Percentiles rank a stretch among this genome's conserved stretches.
Conservation (phyloP, 1,140 invertebrate genomes). For the Platyscapa corneri region DNA sequence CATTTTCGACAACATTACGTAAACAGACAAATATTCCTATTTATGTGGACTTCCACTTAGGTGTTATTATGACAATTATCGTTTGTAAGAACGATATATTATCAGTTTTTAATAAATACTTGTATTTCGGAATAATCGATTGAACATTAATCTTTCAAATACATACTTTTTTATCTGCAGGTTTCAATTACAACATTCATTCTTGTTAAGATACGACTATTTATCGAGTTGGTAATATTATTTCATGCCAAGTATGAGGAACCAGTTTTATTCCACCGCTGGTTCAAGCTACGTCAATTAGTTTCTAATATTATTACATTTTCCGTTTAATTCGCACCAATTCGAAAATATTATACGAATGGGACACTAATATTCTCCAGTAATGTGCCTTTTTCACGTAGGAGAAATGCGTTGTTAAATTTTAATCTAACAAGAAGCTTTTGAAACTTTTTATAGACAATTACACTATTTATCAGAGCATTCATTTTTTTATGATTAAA, state of each 20-base stretch:
- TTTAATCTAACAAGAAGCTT: not conserved
- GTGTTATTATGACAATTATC: too few species aligned
- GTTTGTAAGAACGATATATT: too few species aligned
- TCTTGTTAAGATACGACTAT: not conserved
- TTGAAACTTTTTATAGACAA: not conserved
- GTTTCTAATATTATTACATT: too few species aligned
- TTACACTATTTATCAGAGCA: not conserved
- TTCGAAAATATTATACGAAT: too few species aligned
- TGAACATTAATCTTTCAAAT: not conserved
- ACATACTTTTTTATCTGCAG: not conserved
- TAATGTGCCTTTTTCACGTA: not conserved
- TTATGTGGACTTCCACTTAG: too few species aligned
- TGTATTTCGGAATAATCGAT: not conserved
- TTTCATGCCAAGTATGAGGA: not conserved
- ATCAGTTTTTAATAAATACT: too few species aligned
- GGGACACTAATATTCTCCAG: not conserved
- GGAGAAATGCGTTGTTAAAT: not conserved
- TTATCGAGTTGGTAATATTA: not conserved
- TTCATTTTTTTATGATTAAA: not conserved
- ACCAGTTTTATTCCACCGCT: not conserved
- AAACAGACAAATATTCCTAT: too few species aligned
- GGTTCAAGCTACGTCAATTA: not conserved
- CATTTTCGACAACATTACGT: too few species aligned
- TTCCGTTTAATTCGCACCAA: too few species aligned
- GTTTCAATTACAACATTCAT: not conserved